A percentile compares a stretch with the other conserved stretches of the same genome.
Evolutionary conservation across 2,888 invertebrate species (phyloP).

Genomic region (Drosophila gaucha): DNA sequence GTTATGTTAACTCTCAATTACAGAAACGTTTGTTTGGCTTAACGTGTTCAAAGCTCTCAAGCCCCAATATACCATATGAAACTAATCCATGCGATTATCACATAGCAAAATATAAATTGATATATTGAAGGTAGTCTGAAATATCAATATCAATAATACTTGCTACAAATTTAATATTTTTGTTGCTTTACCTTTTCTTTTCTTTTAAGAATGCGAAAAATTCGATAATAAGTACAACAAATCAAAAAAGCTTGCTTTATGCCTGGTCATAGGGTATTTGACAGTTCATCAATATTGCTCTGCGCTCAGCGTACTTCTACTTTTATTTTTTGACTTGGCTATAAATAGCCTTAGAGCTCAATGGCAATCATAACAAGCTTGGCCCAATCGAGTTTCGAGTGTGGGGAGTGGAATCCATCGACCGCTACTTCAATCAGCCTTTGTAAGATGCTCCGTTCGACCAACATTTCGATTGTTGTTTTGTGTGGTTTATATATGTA

Average conservation of each 20-base stretch:
- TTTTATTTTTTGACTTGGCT: conserved; percentile 16
- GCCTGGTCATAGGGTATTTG: conserved; percentile 7
- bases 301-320: background rate
- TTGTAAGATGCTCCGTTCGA: conserved; percentile 31
- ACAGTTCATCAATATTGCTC: background rate
- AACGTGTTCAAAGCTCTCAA: too few relatives aligned
- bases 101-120: too few relatives aligned
- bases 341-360: conserved; percentile 51
- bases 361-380: conserved; percentile 55
- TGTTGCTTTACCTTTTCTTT: too few relatives aligned
- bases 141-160: too few relatives aligned
- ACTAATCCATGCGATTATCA: too few relatives aligned
- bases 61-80: too few relatives aligned
- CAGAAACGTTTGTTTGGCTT: too few relatives aligned
- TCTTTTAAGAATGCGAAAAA: too few relatives aligned
- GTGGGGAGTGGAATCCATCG: conserved; percentile 8
- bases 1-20: too few relatives aligned
- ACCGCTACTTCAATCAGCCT: conserved; percentile 45
- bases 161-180: too few relatives aligned
- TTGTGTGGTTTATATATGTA: conserved; percentile 45
- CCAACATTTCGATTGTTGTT: conserved; percentile 41
- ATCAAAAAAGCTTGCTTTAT: background rate
- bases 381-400: conserved; percentile 36
- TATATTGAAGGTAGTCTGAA: too few relatives aligned
- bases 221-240: background rate